Base-by-base conservation (phyloP, 2,888 invertebrate species). In the Nemotelus nigrinus region DNA sequence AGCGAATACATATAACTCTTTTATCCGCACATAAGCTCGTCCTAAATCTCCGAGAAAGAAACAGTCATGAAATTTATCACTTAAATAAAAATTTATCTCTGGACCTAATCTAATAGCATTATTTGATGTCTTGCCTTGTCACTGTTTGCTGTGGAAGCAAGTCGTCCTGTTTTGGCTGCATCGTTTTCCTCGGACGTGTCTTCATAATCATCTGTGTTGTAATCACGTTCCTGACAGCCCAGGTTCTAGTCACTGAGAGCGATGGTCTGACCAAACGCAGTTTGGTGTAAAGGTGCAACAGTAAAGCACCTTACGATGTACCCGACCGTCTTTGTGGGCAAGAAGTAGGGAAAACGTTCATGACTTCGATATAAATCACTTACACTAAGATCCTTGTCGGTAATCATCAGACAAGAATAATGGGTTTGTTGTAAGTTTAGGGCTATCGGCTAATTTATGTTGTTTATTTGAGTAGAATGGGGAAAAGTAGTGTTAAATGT, bases 41-140 rank as follows among this genome's bases (percentile, higher is more conserved):
- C 44, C 44, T 53, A 41, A 70, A 55, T 8, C 57, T 2, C 55
- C 47, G 44, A n/a, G 45, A 74, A 74, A 44, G 63, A 74, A 74
- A 47, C 47, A 60, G 60, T 25, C 74, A 72, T 77, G 48, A 63
- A 77, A 79, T 79, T 79, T 77, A 79, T 79, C 77, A 75, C 74
- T 53, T 47, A 77, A 75, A 79, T 79, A 77, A 79, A 75, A 79
- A 77, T 79, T 79, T 79, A 79, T 79, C 77, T 77, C 68, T 64
- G 41, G 75, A 63, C 64, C 63, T 77, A 75, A 77, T 75, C 75
- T 78, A 76, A 76, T 76, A 58, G 76, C 76, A 78, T 70, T 77
- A 74, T 74, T 77, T 53, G 65, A 75, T 39, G 63, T 60, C 50
- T 3, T 48, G 63, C 64, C 75, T 44, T 43, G 67, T n/a, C 47